Base-by-base conservation (phyloP, 2,113 vertebrate genomes). In the Poecile atricapillus region DNA sequence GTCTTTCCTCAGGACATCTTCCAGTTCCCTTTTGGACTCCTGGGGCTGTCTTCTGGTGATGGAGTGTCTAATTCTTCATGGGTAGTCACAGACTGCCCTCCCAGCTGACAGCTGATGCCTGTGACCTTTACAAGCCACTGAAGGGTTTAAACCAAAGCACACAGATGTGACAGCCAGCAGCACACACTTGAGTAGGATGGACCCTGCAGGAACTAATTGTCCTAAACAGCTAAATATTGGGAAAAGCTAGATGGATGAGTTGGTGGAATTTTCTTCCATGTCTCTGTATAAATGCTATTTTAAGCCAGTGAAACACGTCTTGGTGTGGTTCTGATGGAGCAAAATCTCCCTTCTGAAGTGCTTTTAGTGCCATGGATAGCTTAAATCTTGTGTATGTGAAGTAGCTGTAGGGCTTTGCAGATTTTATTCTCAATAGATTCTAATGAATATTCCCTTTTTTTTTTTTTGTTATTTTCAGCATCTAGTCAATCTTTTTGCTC, bases 401-500 rank as follows among this genome's bases (percentile, higher is more conserved):
- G 49, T 23, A 59, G 27, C 23, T 46, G 14, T 37, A 89, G 19
- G 16, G 23, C 5, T 28, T 69, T 71, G 25, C 21, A 18, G 68
- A 7, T 85, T 46, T 39, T 62, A 13, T 31, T n/a, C n/a, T 58
- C 56, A 65, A 4, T 58, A 30, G 9, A 49, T 74, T 59, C 15
- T 87, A 49, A 83, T 70, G 3, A 83, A 14, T 52, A 12, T 75
- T 92, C 63, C 24, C 13, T 37, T 37, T 43, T 16, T 62, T 28
- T 95, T 55, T 65, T 86, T 10, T 91, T 67, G 10, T 85, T 79
- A 8, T 93, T 65, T 89, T 77, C 95, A 99, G 99, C 98, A 99
- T 97, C 96, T 99, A 62, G 99, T 99, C 91, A 99, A 99, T 96
- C 98, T 99, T 58, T 99, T 99, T 97, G 98, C 99, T 87, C 99